phyloP scores from a whole-genome alignment of 1,140 invertebrate genomes.

The Zaprionus lachaisei region DNA sequence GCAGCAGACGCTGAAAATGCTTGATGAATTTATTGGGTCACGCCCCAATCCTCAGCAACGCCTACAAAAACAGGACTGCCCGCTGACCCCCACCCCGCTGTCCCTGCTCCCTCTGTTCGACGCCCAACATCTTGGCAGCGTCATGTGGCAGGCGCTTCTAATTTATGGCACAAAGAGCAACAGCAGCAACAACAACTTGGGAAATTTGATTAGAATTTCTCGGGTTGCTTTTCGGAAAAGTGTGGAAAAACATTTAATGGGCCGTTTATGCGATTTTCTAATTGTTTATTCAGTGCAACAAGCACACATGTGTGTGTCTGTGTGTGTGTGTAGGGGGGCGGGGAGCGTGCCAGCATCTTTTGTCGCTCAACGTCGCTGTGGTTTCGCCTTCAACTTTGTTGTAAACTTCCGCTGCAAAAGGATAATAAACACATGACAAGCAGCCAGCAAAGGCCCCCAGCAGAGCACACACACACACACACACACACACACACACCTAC shows the following conservation, averaged over 20 bases:
- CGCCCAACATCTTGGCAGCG: slow-evolving; percentile 26
- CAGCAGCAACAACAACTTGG: slow-evolving; percentile 15
- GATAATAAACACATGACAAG: slow-evolving; percentile 59
- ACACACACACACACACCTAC: slow-evolving; percentile 1
- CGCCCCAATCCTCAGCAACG: slow-evolving; percentile 27
- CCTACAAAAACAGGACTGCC: slow-evolving; percentile 13
- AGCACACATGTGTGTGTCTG: slow-evolving; percentile 9
- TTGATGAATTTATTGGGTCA: slow-evolving; percentile 51
- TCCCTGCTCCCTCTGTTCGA: not conserved
- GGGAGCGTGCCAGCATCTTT: slow-evolving; percentile 44
- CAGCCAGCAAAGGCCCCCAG: slow-evolving; percentile 22
- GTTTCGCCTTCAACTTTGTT: slow-evolving; percentile 45
- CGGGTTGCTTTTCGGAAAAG: slow-evolving; percentile 18
- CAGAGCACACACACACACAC: slow-evolving; percentile 19
- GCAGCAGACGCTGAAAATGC: slow-evolving; percentile 17
- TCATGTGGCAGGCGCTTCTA: slow-evolving; percentile 49
- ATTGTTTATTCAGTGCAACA: slow-evolving; percentile 54
- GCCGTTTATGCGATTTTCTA: slow-evolving; percentile 56
- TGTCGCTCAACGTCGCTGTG: slow-evolving; percentile 40
- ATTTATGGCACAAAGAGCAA: slow-evolving; percentile 38
- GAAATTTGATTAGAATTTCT: slow-evolving; percentile 51
- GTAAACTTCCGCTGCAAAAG: slow-evolving; percentile 59
- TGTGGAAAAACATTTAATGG: slow-evolving; percentile 47
- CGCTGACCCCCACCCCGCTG: not conserved
- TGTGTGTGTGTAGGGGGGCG: not conserved